Percentiles rank a stretch among this genome's conserved stretches.
These are phyloP conservation scores for Desmodus rotundus DNA, from an alignment of 2,113 vertebrate species.

Conservation along the genomic window DNA sequence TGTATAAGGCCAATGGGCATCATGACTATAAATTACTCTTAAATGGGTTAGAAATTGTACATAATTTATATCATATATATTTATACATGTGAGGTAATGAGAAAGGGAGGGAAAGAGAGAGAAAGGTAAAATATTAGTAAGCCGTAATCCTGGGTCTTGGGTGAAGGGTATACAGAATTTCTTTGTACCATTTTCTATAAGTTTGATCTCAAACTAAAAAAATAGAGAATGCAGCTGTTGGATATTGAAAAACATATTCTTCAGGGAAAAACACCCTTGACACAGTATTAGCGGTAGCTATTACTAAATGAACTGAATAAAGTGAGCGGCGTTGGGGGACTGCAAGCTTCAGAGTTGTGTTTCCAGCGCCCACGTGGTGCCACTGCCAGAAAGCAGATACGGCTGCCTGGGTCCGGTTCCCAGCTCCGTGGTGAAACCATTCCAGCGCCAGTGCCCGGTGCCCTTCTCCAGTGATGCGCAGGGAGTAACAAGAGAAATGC, in stretches of 20 bases:
- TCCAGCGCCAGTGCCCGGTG: rapidly evolving
- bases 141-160: background rate
- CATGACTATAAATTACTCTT: background rate
- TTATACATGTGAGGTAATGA: background rate
- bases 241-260: background rate
- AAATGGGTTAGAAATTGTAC: conserved; percentile 1
- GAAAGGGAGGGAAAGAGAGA: background rate
- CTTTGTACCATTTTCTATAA: background rate
- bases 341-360: background rate
- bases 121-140: background rate
- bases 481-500: background rate
- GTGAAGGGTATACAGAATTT: background rate
- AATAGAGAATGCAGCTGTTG: background rate
- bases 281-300: background rate
- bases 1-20: background rate
- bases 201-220: background rate
- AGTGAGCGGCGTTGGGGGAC: background rate
- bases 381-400: background rate
- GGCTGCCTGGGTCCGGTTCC: background rate
- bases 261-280: background rate
- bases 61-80: background rate
- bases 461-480: background rate
- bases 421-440: background rate
- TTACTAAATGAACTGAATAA: background rate
- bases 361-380: background rate